A percentile compares a stretch with the other conserved stretches of the same genome.
Evolutionary conservation across 2,113 vertebrate species (phyloP).

Genomic region (Anolis carolinensis): DNA sequence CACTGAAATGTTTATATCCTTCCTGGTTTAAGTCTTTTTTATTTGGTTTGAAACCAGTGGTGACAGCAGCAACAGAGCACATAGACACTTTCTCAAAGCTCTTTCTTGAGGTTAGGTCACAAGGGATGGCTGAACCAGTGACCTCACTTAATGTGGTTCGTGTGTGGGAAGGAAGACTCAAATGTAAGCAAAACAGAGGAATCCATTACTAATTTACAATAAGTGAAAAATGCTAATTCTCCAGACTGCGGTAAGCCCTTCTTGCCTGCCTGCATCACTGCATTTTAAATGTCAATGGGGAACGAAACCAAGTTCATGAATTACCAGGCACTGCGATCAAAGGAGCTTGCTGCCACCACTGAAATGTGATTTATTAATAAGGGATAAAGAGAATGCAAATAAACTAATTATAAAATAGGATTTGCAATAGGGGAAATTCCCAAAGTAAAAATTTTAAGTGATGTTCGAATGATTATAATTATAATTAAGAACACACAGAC

Average conservation of each 20-base stretch:
- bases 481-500: constrained; percentile 69
- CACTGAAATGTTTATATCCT: background rate
- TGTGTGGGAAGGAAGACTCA: constrained; percentile 9
- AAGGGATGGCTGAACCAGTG: constrained; percentile 10
- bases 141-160: constrained; percentile 22
- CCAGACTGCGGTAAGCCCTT: background rate
- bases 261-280: background rate
- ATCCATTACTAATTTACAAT: background rate
- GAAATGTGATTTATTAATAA: constrained; percentile 75
- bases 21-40: background rate
- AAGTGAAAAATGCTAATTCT: constrained; percentile 30
- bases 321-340: constrained; percentile 60
- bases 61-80: constrained; percentile 34
- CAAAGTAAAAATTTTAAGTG: constrained; percentile 73
- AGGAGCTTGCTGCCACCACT: constrained; percentile 41
- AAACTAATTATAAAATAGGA: constrained; percentile 64
- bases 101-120: constrained; percentile 30
- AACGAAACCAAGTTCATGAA: constrained; percentile 40
- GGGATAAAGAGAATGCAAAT: constrained; percentile 75
- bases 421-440: constrained; percentile 71
- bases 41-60: background rate
- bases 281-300: constrained; percentile 44
- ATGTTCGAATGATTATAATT: constrained; percentile 68
- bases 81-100: constrained; percentile 7
- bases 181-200: background rate